phyloP scores from a whole-genome alignment of 2,888 invertebrate genomes.

The Seira ritae region DNA sequence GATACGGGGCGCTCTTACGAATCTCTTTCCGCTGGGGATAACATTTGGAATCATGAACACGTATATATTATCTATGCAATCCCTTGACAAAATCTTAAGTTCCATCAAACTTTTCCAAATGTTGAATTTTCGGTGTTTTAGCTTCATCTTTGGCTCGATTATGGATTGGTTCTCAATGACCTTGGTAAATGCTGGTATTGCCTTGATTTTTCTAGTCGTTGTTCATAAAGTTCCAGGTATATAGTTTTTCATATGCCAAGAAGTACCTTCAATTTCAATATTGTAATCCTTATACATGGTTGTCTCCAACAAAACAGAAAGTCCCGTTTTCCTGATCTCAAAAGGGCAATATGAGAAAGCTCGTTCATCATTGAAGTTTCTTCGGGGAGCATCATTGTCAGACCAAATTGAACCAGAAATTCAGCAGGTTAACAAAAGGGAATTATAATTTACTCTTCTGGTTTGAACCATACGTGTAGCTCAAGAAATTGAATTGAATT shows the following conservation, averaged over 20 bases:
- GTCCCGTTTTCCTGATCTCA: constrained; percentile 50
- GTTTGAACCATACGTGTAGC: not conserved
- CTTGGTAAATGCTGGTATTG: constrained; percentile 35
- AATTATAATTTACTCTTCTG: not conserved
- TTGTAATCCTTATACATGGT: constrained; percentile 5
- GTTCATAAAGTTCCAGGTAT: constrained; percentile 51
- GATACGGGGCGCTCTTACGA: constrained; percentile 89
- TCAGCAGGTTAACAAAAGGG: constrained; percentile 31
- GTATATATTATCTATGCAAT: too few relatives aligned
- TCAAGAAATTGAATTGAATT: too few relatives aligned
- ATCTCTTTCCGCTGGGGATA: constrained; percentile 90
- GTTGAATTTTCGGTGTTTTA: too few relatives aligned
- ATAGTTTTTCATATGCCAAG: not conserved
- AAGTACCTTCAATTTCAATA: not conserved
- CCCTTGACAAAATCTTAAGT: too few relatives aligned
- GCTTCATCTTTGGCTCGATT: constrained; percentile 57
- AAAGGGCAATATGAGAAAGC: constrained; percentile 56
- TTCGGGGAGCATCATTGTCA: constrained; percentile 54
- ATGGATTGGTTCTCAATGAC: constrained; percentile 61
- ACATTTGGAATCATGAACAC: constrained; percentile 67
- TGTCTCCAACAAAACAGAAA: too few relatives aligned
- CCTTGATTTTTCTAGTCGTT: constrained; percentile 30
- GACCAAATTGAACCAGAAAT: constrained; percentile 61
- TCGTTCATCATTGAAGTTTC: constrained; percentile 44
- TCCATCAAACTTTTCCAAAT: too few relatives aligned